A percentile compares a stretch with the other conserved stretches of the same genome.
Evolutionary conservation across 1,140 invertebrate genomes (phyloP).

Genomic region (Telenomus remus): DNA sequence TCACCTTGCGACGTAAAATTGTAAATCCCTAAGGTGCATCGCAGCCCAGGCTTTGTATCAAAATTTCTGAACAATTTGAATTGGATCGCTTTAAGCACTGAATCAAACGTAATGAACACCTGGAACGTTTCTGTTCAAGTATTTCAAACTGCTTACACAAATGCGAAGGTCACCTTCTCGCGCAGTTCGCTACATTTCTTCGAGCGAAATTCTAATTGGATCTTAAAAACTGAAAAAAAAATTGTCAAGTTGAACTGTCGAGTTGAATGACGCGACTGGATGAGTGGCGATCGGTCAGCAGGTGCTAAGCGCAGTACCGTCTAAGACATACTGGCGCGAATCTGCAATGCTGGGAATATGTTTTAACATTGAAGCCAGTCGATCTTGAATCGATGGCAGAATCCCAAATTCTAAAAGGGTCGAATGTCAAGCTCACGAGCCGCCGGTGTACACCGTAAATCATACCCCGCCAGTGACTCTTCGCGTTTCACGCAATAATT

Average conservation of each 20-base stretch:
- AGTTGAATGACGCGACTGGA: neutral
- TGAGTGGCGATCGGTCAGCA: constrained; percentile 13
- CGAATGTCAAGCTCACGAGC: constrained; percentile 72
- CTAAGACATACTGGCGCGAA: constrained; percentile 64
- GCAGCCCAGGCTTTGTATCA: constrained; percentile 8
- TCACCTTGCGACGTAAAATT: constrained; percentile 3
- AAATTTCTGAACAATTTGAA: constrained; percentile 24
- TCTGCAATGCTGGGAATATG: constrained; percentile 56
- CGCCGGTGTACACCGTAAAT: constrained; percentile 48
- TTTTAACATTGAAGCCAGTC: constrained; percentile 65
- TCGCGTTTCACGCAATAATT: constrained; percentile 24
- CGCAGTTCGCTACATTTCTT: constrained; percentile 42
- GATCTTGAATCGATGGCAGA: constrained; percentile 69
- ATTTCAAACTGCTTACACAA: constrained; percentile 44
- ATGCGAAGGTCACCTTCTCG: constrained; percentile 37
- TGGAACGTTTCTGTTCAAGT: constrained; percentile 40
- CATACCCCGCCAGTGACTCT: constrained; percentile 23
- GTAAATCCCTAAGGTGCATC: constrained; percentile 15
- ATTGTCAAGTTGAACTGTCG: too few relatives aligned
- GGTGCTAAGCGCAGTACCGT: constrained; percentile 62
- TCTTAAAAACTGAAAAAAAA: too few relatives aligned
- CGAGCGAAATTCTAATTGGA: constrained; percentile 18
- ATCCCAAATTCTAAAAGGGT: constrained; percentile 72
- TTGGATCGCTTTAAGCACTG: constrained; percentile 19
- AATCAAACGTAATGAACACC: constrained; percentile 33